Evolutionary conservation across 2,113 vertebrate genomes (phyloP), one percentile per base, ranked within the genome.

Genomic region (Nymphicus hollandicus): DNA sequence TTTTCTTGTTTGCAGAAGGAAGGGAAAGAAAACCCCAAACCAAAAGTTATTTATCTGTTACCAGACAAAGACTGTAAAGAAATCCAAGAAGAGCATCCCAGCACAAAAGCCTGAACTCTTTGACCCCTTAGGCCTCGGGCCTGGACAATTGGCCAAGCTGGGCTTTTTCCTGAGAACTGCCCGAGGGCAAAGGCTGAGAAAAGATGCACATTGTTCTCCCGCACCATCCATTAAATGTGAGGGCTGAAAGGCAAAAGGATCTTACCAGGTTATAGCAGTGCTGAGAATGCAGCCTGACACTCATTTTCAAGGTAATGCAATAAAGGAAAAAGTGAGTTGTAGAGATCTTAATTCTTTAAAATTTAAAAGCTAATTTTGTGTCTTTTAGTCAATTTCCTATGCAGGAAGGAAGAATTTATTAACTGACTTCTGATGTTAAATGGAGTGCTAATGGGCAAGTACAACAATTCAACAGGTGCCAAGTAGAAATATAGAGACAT

Each of bases 311-410:
- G 96, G 96, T 96, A 97, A 97, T 88, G 87, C 86, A 96, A 96
- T 90, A 93, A 97, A 97, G 91, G 89, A 39, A 97, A 94, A 95
- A 97, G 95, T 95, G 95, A 91, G 95, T 96, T 83, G 55, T 91
- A 88, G 85, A 91, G 97, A 97, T 97, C 98, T 98, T 98, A 98
- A 98, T 98, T 98, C 98, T 98, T 98, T 98, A 97, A 98, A 98
- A 98, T 98, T 98, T 98, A 98, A 98, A 98, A 98, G 98, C 98
- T 98, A 98, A 98, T 98, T 98, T 98, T 98, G 97, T 98, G 97
- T 98, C 98, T 98, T 98, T 98, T 97, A 98, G 97, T 98, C 98
- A 98, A 98, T 98, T 98, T 98, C 98, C 97, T 97, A 97, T 94
- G 97, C 98, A 98, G 98, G 96, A 97, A 97, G 97, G 96, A 98